A percentile compares a stretch with the other conserved stretches of the same genome.
These are phyloP conservation scores for Magallana nippona DNA, from an alignment of 2,888 invertebrate genomes.

Conservation along the genomic window DNA sequence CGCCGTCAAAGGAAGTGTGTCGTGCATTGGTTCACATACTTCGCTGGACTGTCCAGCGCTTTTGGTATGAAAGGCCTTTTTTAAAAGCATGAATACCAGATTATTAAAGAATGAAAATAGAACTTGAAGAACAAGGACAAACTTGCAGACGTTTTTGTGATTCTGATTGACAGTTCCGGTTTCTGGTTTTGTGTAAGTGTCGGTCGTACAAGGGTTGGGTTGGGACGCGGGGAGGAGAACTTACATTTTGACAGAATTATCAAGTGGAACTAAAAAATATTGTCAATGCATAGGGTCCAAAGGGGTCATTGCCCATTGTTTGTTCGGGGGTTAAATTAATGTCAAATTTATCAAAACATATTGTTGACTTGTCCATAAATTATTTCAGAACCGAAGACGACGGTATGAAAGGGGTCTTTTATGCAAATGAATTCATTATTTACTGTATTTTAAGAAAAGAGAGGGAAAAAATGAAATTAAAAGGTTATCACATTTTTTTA, in stretches of 20 bases:
- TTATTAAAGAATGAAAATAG: constrained; percentile 24
- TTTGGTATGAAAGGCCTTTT: constrained; percentile 14
- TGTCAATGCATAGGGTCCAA: not conserved
- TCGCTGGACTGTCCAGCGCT: too few species aligned
- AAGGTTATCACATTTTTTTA: too few species aligned
- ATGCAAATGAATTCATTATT: not conserved
- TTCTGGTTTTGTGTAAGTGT: constrained; percentile 24
- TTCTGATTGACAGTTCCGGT: constrained; percentile 48
- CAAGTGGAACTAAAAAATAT: constrained; percentile 36
- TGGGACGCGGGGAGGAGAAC: constrained; percentile 50
- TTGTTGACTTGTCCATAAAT: constrained; percentile 46
- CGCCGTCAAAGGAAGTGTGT: too few species aligned
- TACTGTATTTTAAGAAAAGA: too few species aligned
- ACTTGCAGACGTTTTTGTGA: constrained; percentile 41
- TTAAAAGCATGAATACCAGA: constrained; percentile 10
- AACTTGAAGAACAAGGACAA: constrained; percentile 44
- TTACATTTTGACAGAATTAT: constrained; percentile 48
- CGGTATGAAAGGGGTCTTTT: not conserved
- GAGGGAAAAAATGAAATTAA: too few species aligned
- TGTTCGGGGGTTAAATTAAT: constrained; percentile 47
- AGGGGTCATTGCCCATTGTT: constrained; percentile 18
- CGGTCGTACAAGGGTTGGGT: constrained; percentile 26
- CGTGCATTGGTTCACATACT: too few species aligned
- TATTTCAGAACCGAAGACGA: not conserved
- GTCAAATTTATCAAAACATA: constrained; percentile 47